Evolutionary conservation across 2,797 vertebrate species (phyloP).

Genomic region (Syndactyla subalaris): DNA sequence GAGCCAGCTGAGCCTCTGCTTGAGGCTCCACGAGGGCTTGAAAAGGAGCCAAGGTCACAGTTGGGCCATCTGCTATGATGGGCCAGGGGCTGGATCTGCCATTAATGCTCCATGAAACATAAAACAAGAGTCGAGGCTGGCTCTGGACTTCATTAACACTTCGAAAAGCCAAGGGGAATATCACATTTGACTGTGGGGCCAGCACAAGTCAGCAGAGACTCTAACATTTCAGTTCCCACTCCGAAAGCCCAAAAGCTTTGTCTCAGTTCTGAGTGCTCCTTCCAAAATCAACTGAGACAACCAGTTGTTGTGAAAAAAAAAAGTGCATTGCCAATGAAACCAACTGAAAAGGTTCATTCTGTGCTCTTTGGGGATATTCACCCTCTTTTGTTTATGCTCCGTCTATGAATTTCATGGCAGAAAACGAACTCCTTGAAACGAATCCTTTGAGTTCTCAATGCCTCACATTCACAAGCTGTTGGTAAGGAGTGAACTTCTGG

Average conservation of each 20-base stretch:
- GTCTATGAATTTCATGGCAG: background rate
- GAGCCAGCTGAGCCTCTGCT: conserved; percentile 20
- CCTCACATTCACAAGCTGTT: background rate
- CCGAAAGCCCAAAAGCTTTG: background rate
- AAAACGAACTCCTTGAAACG: background rate
- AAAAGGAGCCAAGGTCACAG: conserved; percentile 13
- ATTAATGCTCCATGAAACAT: conserved; percentile 48
- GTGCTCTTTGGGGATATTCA: conserved; percentile 5
- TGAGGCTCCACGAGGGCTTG: background rate
- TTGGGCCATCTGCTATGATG: conserved; percentile 48
- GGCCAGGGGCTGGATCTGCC: conserved; percentile 22
- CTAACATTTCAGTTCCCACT: conserved; percentile 48
- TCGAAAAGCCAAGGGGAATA: conserved; percentile 50
- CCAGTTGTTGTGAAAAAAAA: background rate
- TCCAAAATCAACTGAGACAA: conserved; percentile 45
- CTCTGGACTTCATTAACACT: conserved; percentile 59
- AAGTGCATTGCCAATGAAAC: background rate
- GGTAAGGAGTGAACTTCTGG: background rate
- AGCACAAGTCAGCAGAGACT: conserved; percentile 29
- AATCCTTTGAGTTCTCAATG: background rate
- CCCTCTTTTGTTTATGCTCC: background rate
- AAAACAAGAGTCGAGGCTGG: background rate
- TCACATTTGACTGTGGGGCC: conserved; percentile 1
- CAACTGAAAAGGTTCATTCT: conserved; percentile 14
- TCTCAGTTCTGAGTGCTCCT: background rate